Percentiles rank a stretch among this genome's conserved stretches.
Evolutionary conservation across 2,113 vertebrate species (phyloP).

Genomic region (Psilopsiagon aurifrons): DNA sequence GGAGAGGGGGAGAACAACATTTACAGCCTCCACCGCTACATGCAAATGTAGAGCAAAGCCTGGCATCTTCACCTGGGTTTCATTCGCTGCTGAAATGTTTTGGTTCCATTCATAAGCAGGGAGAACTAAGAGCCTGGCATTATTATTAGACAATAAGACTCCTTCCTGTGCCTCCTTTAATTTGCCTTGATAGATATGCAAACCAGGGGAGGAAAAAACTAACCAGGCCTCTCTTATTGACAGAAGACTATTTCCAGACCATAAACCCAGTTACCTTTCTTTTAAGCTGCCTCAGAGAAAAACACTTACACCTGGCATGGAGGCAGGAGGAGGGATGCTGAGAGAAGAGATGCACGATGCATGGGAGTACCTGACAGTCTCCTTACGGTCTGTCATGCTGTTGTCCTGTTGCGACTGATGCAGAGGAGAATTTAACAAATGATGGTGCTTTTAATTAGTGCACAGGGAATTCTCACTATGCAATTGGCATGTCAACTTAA

Average conservation of each 20-base stretch:
- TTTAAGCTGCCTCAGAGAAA: background rate
- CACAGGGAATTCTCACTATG: background rate
- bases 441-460: conserved; percentile 42
- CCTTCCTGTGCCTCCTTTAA: conserved; percentile 51
- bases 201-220: conserved; percentile 14
- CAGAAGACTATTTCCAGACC: conserved; percentile 11
- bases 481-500: background rate
- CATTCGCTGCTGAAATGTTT: background rate
- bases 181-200: conserved; percentile 57
- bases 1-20: background rate
- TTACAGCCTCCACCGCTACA: background rate
- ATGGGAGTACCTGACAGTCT: background rate
- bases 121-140: background rate
- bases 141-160: conserved; percentile 36
- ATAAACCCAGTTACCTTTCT: background rate
- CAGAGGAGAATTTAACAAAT: conserved; percentile 36
- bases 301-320: background rate
- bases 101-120: background rate
- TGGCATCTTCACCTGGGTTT: background rate
- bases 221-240: conserved; percentile 50
- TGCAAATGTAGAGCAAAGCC: background rate
- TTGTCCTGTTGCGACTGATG: conserved; percentile 21
- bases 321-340: background rate
- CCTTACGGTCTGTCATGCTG: background rate
- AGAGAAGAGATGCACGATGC: background rate